Conservation (phyloP, 2,797 vertebrate species). For the Cynopterus sphinx region DNA sequence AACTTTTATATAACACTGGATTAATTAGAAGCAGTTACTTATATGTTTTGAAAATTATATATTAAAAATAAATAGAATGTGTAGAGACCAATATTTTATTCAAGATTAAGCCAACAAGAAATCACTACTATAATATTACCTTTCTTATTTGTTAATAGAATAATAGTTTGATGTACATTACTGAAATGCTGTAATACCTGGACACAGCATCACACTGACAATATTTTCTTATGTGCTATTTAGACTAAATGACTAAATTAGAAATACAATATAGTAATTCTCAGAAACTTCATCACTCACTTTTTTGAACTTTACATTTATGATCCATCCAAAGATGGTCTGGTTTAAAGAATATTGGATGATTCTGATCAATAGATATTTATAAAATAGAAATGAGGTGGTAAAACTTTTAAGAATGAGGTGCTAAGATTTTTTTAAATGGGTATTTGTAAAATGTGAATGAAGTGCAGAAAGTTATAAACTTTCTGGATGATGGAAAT, state of each 20-base stretch:
- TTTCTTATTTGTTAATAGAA: conserved; percentile 52
- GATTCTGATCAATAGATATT: background rate
- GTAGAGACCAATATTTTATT: background rate
- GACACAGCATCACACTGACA: background rate
- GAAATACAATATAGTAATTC: background rate
- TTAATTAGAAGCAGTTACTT: background rate
- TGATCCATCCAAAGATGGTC: background rate
- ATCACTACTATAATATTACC: background rate
- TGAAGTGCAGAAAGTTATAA: background rate
- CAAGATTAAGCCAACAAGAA: background rate
- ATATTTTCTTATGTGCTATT: background rate
- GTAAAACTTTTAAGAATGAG: background rate
- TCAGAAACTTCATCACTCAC: background rate
- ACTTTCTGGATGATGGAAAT: background rate
- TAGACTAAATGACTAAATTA: background rate
- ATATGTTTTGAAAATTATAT: background rate
- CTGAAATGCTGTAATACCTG: background rate
- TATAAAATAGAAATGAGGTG: background rate
- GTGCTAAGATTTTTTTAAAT: background rate
- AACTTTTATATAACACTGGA: background rate
- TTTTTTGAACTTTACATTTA: background rate
- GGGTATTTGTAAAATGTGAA: background rate
- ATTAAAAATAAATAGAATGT: background rate
- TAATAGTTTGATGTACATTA: background rate
- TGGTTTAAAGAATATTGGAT: background rate